A percentile compares a stretch with the other conserved stretches of the same genome.
phyloP scores from a whole-genome alignment of 2,113 vertebrate genomes.

The Desmodus rotundus region DNA sequence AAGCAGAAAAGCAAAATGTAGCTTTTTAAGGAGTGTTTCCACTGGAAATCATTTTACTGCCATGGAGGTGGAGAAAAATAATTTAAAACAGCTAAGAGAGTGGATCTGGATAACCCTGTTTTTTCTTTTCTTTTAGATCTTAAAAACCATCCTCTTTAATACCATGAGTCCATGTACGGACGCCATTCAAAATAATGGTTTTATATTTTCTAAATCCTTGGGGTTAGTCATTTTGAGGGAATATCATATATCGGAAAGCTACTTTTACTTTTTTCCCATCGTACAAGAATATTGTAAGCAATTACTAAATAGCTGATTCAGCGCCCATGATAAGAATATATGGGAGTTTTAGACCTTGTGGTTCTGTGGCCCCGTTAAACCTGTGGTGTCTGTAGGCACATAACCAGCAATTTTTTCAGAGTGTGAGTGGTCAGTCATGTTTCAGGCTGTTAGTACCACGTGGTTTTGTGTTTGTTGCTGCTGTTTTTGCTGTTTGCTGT shows the following conservation, averaged over 20 bases:
- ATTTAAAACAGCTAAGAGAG: constrained; percentile 44
- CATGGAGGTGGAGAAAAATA: not conserved
- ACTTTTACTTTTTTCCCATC: constrained; percentile 29
- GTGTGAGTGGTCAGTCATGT: not conserved
- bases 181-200: constrained; percentile 33
- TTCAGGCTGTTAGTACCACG: not conserved
- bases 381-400: not conserved
- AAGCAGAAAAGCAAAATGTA: not conserved
- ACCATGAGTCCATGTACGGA: not conserved
- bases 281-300: constrained; percentile 3
- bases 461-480: not conserved
- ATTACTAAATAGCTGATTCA: constrained; percentile 38
- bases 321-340: not conserved
- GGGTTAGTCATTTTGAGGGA: constrained; percentile 33
- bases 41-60: not conserved
- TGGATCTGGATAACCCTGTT: not conserved
- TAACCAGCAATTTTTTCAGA: not conserved
- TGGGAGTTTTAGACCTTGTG: not conserved
- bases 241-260: constrained; percentile 23
- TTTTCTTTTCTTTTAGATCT: constrained; percentile 20
- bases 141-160: constrained; percentile 13
- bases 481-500: not conserved
- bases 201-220: constrained; percentile 37
- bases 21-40: not conserved
- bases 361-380: not conserved